Base-by-base conservation (phyloP, 2,888 invertebrate genomes). In the Elgonia sp. region DNA sequence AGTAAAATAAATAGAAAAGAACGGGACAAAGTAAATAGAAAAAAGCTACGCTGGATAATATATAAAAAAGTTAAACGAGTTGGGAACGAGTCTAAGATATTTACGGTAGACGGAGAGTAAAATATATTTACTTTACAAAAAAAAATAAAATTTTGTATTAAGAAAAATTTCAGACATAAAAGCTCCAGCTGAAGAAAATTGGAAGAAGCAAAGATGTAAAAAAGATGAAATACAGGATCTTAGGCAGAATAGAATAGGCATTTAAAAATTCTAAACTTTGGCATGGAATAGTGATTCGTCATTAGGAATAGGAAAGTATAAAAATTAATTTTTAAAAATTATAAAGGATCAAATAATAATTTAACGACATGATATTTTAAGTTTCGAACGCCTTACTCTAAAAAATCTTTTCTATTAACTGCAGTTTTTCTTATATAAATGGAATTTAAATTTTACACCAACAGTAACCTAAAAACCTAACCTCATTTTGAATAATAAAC, bases 121-220 rank as follows among this genome's bases (percentile, higher is more conserved):
- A 20, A 65, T 65, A 80, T 69, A 57, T 42, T 57, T 79, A 20
- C 39, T 76, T 10, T 21, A 8, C 20, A 9, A 20, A 20, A 60
- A 67, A 42, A 67, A 79, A 57, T 29, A 67, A 67, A 50, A 67
- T 55, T 65, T 65, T 21, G 55, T 18, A 65, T 55, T 77, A 77
- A 77, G 77, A 50, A 39, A 62, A 60, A 77, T 18, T 67, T 76
- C 6, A 7, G 50, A 16, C 5, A 57, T 57, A 57, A 73, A 73
- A 57, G 72, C 40, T 37, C n/a, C 29, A 53, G 62, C 7, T 37
- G 21, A 40, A 63, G 14, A 46, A 21, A 18, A 57, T 57, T 46
- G 10, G 42, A 21, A 37, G 12, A 18, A 62, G 29, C 18, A 29
- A 62, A 29, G 50, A 63, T 18, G 50, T 37, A 62, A 63, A 76